Base-by-base conservation (phyloP, 2,797 vertebrate species). In the Gymnodraco acuticeps region DNA sequence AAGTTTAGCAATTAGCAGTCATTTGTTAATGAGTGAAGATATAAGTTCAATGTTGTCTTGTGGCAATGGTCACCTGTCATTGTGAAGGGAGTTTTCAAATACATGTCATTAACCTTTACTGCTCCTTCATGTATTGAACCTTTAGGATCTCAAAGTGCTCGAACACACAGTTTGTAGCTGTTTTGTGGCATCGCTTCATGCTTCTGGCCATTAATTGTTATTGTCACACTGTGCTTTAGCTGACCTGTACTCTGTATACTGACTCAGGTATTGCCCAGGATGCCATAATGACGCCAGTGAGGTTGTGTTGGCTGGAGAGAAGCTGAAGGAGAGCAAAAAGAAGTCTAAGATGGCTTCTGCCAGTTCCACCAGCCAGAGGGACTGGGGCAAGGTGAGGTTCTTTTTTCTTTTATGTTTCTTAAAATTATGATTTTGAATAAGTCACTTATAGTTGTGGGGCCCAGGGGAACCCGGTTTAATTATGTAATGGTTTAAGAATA, bases 271-370 rank as follows among this genome's bases (percentile, higher is more conserved):
- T 89, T 99, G 98, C 76, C 98, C 98, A 0, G 95, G 96, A 20
- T 99, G 98, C 75, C 96, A 97, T 38, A 98, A 94, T 3, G 98
- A 99, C 3, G 54, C 94, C 1, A 99, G 96, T 0, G 98, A 99
- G 89, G 98, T 99, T 79, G 98, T 99, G 73, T 87, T 95, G 82
- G 98, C 98, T 0, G 98, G 98, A 50, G 97, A 99, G 88, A 98
- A 96, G 84, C 91, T 99, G 58, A 98, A 98, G 63, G 96, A 97
- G 78, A 99, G 98, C 83, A 99, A 99, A 89, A 99, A 99, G 94
- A 99, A 99, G 70, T 88, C 97, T 0, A 99, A 96, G 91, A 99
- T 99, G 98, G 97, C 98, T 0, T 99, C 98, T 0, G 98, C 98
- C 54, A 98, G 95, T 14, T 98, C 98, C 0, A 97, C 97, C n/a